These are phyloP conservation scores for Eidolon helvum DNA, from an alignment of 2,113 vertebrate genomes.

Conservation along the genomic window DNA sequence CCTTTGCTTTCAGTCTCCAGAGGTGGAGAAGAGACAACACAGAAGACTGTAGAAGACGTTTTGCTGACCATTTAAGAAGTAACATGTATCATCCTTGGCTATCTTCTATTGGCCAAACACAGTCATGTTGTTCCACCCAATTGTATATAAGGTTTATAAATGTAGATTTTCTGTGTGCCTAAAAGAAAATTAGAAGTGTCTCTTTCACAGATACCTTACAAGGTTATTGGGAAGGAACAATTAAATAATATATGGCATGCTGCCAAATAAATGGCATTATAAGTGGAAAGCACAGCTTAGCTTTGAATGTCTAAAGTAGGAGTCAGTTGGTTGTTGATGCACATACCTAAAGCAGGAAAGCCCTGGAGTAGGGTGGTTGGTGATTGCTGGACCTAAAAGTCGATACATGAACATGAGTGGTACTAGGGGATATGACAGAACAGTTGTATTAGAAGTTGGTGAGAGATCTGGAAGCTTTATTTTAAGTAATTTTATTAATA, in stretches of 20 bases:
- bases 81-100: background rate
- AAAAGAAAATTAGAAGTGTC: background rate
- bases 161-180: background rate
- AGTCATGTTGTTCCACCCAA: background rate
- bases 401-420: background rate
- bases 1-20: background rate
- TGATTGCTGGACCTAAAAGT: background rate
- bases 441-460: background rate
- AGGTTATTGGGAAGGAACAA: background rate
- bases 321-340: no score
- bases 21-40: background rate
- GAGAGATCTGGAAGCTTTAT: background rate
- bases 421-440: background rate
- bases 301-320: background rate
- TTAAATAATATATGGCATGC: background rate
- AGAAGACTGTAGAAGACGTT: background rate
- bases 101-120: background rate
- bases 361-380: background rate
- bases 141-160: background rate
- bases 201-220: background rate
- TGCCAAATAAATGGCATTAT: background rate
- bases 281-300: background rate
- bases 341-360: background rate
- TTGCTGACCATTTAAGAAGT: background rate
- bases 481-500: conserved; percentile 8